Base-by-base conservation (phyloP, 2,888 invertebrate species). In the Athripsodes cinereus region DNA sequence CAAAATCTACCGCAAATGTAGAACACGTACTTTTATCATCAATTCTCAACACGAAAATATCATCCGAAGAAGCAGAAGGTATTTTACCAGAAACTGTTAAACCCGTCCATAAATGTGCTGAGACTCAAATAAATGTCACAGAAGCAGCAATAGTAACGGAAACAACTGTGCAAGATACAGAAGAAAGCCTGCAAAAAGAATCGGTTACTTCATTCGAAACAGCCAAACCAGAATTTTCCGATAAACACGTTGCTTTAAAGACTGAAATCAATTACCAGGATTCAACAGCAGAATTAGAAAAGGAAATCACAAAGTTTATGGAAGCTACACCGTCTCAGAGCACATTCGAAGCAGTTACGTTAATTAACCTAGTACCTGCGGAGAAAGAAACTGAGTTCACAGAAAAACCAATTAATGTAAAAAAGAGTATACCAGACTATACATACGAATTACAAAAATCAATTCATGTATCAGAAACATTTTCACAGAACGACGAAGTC, bases 161-260 rank as follows among this genome's bases (percentile, higher is more conserved):
- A 72, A 69, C 78, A 26, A 72, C 75, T 59, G 67, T 71, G 48
- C 76, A 76, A 65, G 81, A 83, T 67, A 71, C 68, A 55, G 79
- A 79, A 67, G 68, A 70, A 46, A 59, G 66, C 1, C 69, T 79
- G 34, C 66, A 69, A 59, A 68, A 68, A 18, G 64, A 68, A 8
- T 67, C 75, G 65, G 81, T 82, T 66, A 71, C 68, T 54, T 77
- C 77, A 49, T 66, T 62, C 47, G 72, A 72, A 64, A 67, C 66
- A 60, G 76, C 76, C 26, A 64, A 66, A 22, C 60, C 69, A 18
- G 69, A 70, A 61, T 68, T 76, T 35, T 68, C 72, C 44, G 69
- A 75, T 1, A 71, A 76, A 57, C 72, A 75, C 66, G 72, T 78
- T 20, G 74, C 78, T n/a, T 68, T 77, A 63, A 78, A 74, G 65